A percentile compares a stretch with the other conserved stretches of the same genome.
phyloP scores from a whole-genome alignment of 2,888 invertebrate species.

The Epinotia brunnichana region DNA sequence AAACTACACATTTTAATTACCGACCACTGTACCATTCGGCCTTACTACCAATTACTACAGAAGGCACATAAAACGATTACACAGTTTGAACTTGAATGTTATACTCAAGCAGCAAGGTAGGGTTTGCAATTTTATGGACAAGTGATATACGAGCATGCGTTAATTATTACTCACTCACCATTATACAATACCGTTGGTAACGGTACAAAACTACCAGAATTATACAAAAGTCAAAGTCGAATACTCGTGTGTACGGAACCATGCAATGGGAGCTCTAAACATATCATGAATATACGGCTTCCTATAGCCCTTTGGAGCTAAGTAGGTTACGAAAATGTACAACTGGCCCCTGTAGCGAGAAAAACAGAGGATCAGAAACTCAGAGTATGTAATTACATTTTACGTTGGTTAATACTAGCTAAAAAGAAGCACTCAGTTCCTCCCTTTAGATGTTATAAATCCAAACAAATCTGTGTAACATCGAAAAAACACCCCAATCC shows the following conservation, averaged over 20 bases:
- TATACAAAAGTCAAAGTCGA: slow-evolving; percentile 34
- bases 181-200: slow-evolving; percentile 41
- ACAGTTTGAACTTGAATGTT: slow-evolving; percentile 14
- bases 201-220: slow-evolving; percentile 40
- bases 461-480: neutral
- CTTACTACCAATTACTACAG: slow-evolving; percentile 25
- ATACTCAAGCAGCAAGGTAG: slow-evolving; percentile 14
- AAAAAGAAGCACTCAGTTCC: slow-evolving; percentile 7
- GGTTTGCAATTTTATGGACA: slow-evolving; percentile 13
- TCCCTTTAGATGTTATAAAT: slow-evolving; percentile 21
- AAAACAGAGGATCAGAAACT: neutral
- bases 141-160: slow-evolving; percentile 10
- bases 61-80: slow-evolving; percentile 3
- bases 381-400: neutral
- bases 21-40: slow-evolving; percentile 26
- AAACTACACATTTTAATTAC: slow-evolving; percentile 37
- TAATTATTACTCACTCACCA: slow-evolving; percentile 14
- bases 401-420: neutral
- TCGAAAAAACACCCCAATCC: slow-evolving; percentile 19
- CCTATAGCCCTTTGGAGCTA: neutral
- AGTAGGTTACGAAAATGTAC: neutral
- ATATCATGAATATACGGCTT: neutral
- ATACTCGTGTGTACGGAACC: slow-evolving; percentile 29
- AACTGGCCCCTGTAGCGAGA: neutral
- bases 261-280: neutral